Base-by-base conservation (phyloP, 1,140 invertebrate genomes). In the Amphibalanus amphitrite region DNA sequence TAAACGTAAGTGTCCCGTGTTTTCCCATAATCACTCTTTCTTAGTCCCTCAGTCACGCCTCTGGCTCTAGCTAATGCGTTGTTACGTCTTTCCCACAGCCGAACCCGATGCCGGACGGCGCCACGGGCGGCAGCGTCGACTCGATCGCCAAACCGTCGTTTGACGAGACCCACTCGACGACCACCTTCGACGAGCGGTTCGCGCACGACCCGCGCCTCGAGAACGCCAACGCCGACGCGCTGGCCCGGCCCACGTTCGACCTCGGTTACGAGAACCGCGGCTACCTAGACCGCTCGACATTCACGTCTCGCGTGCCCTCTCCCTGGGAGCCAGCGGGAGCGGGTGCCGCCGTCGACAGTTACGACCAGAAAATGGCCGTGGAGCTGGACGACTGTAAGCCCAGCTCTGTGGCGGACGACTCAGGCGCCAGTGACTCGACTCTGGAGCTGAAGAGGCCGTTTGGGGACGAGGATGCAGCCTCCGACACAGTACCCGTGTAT, bases 261-360 rank as follows among this genome's bases (percentile, higher is more conserved):
- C 72, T 78, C 38, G 78, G 77, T n/a, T 79, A 76, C 73, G 76
- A 79, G 71, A 80, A 80, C 72, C 75, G 75, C 15, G 78, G 76
- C 28, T 76, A 72, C 68, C 59, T 69, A 17, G 75, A 74, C 72
- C 74, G 69, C 67, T 76, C 75, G 28, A 70, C 72, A 15, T 71
- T 73, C 30, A 30, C 70, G 64, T 74, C 74, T 28, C 69, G 65
- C 28, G 69, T 13, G 10, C 20, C 65, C n/a, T 67, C 65, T 0
- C 26, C 65, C 3, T 26, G 26, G 65, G 26, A 26, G 20, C 23
- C 65, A 28, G 65, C 65, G 17, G 65, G 26, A 8, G 65, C 28
- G 10, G 28, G 65, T 3, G 65, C 28, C 3, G n/a, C 65, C 6
- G 23, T 8, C 6, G 64, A 23, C 64, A 65, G 23, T 65, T 6